A percentile compares a stretch with the other conserved stretches of the same genome.
These are phyloP conservation scores for Synanthedon formicaeformis DNA, from an alignment of 2,888 invertebrate genomes.

Conservation along the genomic window DNA sequence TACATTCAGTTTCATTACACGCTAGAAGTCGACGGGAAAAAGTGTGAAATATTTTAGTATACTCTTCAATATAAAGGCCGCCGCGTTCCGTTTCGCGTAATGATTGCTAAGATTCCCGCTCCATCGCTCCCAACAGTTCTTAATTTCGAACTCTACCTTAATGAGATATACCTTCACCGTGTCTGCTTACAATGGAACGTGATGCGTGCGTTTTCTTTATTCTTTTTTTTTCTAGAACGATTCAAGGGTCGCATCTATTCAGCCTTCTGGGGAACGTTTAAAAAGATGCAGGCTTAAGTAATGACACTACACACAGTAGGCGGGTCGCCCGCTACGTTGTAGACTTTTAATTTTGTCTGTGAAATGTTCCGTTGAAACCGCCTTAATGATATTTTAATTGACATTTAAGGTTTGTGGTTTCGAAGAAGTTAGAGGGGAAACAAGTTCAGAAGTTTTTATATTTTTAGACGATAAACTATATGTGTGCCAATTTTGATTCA, in stretches of 20 bases:
- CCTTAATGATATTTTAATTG: constrained; percentile 5
- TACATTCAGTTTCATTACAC: not conserved
- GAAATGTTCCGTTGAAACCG: constrained; percentile 20
- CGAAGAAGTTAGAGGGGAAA: no score
- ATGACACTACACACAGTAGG: constrained; percentile 41
- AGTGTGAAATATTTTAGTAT: not conserved
- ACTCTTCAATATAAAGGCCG: not conserved
- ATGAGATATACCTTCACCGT: constrained; percentile 63
- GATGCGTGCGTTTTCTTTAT: constrained; percentile 56
- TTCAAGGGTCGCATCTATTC: constrained; percentile 53
- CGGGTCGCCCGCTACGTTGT: constrained; percentile 17
- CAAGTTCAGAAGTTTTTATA: no score
- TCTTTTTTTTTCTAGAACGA: constrained; percentile 18
- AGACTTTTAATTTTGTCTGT: constrained; percentile 38
- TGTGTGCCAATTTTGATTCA: no score
- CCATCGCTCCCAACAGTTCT: constrained; percentile 51
- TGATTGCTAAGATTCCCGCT: constrained; percentile 65
- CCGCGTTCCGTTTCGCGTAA: constrained; percentile 49
- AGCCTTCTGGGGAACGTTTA: constrained; percentile 42
- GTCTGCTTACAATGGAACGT: constrained; percentile 60
- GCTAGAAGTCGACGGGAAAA: not conserved
- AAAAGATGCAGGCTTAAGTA: constrained; percentile 63
- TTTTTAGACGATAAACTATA: no score
- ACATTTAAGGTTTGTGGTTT: no score
- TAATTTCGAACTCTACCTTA: constrained; percentile 58